These are phyloP conservation scores for Cabera pusaria DNA, from an alignment of 2,888 invertebrate species.

Conservation along the genomic window DNA sequence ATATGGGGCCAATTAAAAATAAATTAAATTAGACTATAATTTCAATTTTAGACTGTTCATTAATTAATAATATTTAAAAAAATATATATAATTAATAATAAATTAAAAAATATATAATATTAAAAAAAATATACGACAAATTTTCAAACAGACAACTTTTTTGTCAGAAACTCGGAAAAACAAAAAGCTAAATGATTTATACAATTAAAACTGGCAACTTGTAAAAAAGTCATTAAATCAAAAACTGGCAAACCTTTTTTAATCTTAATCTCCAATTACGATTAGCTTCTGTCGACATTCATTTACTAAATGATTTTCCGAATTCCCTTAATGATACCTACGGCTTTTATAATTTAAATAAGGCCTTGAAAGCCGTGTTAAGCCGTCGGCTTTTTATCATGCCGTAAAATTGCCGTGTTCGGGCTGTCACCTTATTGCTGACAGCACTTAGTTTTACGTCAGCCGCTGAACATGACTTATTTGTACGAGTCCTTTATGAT, in stretches of 20 bases:
- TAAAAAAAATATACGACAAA: too few relatives aligned
- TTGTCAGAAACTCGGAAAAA: too few relatives aligned
- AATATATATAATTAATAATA: too few relatives aligned
- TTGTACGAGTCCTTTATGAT: slow-evolving; percentile 6
- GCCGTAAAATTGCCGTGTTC: slow-evolving; percentile 32
- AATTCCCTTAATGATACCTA: slow-evolving; percentile 7
- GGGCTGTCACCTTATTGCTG: slow-evolving; percentile 34
- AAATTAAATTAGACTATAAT: too few relatives aligned
- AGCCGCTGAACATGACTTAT: slow-evolving; percentile 7
- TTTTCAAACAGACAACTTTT: too few relatives aligned
- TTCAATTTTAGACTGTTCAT: too few relatives aligned
- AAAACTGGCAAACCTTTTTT: slow-evolving; percentile 6
- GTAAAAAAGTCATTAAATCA: slow-evolving; percentile 3
- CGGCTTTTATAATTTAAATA: slow-evolving; percentile 11
- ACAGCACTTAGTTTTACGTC: slow-evolving; percentile 41
- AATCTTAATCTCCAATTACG: slow-evolving; percentile 14
- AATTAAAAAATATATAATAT: too few relatives aligned
- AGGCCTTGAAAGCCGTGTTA: slow-evolving; percentile 13
- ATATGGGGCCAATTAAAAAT: too few relatives aligned
- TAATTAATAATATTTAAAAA: too few relatives aligned
- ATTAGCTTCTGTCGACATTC: slow-evolving; percentile 12
- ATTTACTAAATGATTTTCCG: slow-evolving; percentile 10
- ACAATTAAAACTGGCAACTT: too few relatives aligned
- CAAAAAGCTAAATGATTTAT: too few relatives aligned
- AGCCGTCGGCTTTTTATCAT: slow-evolving; percentile 23